Base-by-base conservation (phyloP, 92 coral and sea anemone genomes). In the Parazoanthus swiftii region DNA sequence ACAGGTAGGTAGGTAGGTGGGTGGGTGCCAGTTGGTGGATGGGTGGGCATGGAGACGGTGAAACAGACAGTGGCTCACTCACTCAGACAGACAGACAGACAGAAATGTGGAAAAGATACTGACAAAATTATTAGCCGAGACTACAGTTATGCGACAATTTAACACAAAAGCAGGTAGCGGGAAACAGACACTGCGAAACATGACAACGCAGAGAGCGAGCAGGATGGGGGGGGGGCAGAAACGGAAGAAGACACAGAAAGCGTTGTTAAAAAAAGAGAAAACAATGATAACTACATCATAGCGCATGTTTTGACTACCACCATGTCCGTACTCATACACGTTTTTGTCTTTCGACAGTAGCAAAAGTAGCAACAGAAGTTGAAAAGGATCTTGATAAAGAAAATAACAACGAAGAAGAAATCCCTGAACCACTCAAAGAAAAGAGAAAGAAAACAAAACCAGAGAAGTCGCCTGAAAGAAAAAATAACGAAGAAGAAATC, bases 371-470 rank as follows among this genome's bases (percentile, higher is more conserved):
- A 43, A 71, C 44, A 71, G 39, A 76, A 84, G 68, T 46, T 29
- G 87, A 84, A 18, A 14, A 76, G 39, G 80, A 43, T 44, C 42
- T 71, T 38, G 87, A 84, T 54, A 84, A 84, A 84, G 87, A 84
- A 48, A 84, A 84, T 26, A 71, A 84, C 42, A 83, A 83, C 25
- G 46, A 42, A 5, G 63, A 67, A 14, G 77, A 83, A 68, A 3
- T 29, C 14, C 39, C 77, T 10, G 77, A 83, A 83, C 77, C 8
- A 42, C 65, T 26, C 37, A 67, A 48, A 25, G 63, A 68, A 83
- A 25, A 44, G 58, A 70, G 25, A 42, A 70, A 36, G 78, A 74
- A 43, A 48, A 38, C 39, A 29, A 23, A 42, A 43, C 7, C 37
- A 48, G 76, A 7, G 1, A 83, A 83, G 50, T 13, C 66, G 18